A percentile compares a stretch with the other conserved stretches of the same genome.
Evolutionary conservation across 1,140 invertebrate species (phyloP).

Genomic region (Zaprionus capensis): DNA sequence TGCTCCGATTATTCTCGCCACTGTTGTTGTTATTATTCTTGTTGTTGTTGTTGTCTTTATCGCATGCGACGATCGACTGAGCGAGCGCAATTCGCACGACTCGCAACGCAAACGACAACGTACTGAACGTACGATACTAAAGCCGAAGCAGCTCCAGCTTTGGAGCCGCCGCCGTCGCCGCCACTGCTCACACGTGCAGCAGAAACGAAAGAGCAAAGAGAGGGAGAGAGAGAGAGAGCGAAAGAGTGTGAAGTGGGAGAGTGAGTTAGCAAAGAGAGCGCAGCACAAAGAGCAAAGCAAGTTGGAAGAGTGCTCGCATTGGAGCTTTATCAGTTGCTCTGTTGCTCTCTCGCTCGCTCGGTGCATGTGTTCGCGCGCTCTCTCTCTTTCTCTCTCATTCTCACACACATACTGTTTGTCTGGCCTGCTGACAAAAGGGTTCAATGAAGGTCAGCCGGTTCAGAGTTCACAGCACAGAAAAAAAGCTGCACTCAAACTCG

Average conservation of each 20-base stretch:
- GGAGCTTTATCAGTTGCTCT: constrained; percentile 48
- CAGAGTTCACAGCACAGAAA: constrained; percentile 72
- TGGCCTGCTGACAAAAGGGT: constrained; percentile 62
- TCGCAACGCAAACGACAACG: constrained; percentile 66
- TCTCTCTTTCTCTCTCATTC: constrained; percentile 5
- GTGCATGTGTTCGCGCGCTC: not conserved
- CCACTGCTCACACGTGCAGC: constrained; percentile 30
- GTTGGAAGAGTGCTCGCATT: constrained; percentile 37
- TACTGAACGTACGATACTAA: constrained; percentile 54
- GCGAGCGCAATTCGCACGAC: constrained; percentile 65
- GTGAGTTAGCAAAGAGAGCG: not conserved
- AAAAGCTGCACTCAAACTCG: constrained; percentile 34
- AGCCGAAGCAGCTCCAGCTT: constrained; percentile 51
- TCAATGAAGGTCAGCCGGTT: constrained; percentile 82
- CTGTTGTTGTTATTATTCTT: not conserved
- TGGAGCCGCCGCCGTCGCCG: constrained; percentile 37
- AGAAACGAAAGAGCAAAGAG: constrained; percentile 13
- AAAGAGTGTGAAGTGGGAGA: constrained; percentile 5
- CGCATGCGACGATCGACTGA: constrained; percentile 6
- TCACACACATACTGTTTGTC: not conserved
- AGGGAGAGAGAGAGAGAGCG: constrained; percentile 11
- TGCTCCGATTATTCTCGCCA: not conserved
- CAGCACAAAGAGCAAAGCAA: not conserved
- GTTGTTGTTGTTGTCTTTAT: constrained; percentile 15
- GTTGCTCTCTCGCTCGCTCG: not conserved